Evolutionary conservation across 2,113 vertebrate species (phyloP), one percentile per base, ranked within the genome.

Genomic region (Fukomys damarensis): DNA sequence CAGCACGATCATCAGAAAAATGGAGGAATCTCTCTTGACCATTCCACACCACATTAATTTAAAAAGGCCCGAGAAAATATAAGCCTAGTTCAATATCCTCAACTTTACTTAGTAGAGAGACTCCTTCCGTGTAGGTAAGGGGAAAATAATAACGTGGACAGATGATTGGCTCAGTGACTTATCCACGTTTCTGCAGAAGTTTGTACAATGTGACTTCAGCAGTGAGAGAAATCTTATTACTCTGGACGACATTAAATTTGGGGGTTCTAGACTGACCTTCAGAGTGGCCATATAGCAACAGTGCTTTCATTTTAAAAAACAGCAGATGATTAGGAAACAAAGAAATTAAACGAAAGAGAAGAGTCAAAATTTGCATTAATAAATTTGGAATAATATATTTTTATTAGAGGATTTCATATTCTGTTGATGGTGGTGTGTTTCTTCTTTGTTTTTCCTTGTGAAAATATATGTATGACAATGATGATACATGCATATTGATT

Each of bases 1-100:
- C 65, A 76, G 92, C n/a, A 90, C 56, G 43, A 49, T 16, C 63
- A 95, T 63, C 32, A 94, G 59, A 94, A 74, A 89, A 65, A 91
- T 17, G 91, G 81, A 46, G 32, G 86, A 93, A 65, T 94, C 41
- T 97, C 92, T 89, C 65, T 30, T 95, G 84, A 92, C 54, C 46
- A 70, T 63, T 84, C 52, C 65, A 97, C 30, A 94, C 28, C 54
- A 95, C 87, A 93, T 91, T 95, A 95, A 93, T 95, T 80, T 94
- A 54, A 97, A 94, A 94, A 89, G 66, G 35, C 49, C 84, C 68
- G 77, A 93, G 86, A 94, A 85, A 96, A 95, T 52, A 80, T 9
- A 63, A 93, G 59, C 52, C 52, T 90, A 74, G 91, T 95, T 85
- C 49, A 56, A 28, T 35, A 65, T 58, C 20, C 7, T 87, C 32